Base-by-base conservation (phyloP, 2,888 invertebrate species). In the Clistopyga incitator region DNA sequence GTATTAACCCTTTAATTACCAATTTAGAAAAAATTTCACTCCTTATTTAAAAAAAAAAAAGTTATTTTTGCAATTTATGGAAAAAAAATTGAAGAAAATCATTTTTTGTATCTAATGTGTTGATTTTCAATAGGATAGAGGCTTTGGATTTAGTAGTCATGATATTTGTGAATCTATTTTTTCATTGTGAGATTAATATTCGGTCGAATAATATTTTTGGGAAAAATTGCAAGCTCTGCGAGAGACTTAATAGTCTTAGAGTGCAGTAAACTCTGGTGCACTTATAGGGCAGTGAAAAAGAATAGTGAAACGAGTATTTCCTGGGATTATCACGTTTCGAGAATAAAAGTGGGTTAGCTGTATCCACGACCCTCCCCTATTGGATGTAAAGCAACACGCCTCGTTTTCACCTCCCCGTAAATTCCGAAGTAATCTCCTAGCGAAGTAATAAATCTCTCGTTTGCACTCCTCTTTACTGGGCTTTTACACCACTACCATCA, bases 361-460 rank as follows among this genome's bases (percentile, higher is more conserved):
- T n/a, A 34, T 45, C 52, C 54, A 11, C 34, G 75, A 74, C 20
- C 38, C 10, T 38, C 47, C 25, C 50, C n/a, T 54, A 64, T 75
- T 23, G 45, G 75, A 71, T 71, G 47, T 47, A 71, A 78, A 82
- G 82, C 70, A 75, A 71, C 50, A 50, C 54, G 29, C 34, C 54
- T 64, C 47, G 59, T 25, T 42, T 65, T 65, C 77, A 54, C 68
- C 71, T 18, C 65, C n/a, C 25, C 64, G 64, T 68, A 59, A 50
- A 82, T 82, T 75, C 82, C 76, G 56, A 76, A 79, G 79, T 79
- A 79, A 83, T 83, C 79, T 83, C 71, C 20, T 67, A 50, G 71
- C 65, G 34, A 64, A 79, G 56, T 78, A 76, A 76, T 79, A 76
- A 75, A 82, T 82, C 78, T 76, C 75, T 45, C 70, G 76, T 82